Base-by-base conservation (phyloP, 35 echinoderm and acorn worm species). In the Ophiothrix spiculata region DNA sequence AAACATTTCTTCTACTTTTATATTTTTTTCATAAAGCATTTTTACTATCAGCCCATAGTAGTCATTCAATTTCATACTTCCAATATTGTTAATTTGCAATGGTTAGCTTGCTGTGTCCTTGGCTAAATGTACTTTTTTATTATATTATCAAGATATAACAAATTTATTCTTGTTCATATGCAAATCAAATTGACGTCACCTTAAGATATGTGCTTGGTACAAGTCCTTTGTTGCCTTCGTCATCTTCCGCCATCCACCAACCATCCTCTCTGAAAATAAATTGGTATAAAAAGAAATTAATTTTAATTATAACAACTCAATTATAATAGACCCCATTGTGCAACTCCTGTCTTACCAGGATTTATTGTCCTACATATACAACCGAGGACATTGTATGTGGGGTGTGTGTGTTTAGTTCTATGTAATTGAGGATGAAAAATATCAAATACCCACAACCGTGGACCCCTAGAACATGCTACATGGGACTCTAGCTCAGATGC, bases 231-330 rank as follows among this genome's bases (percentile, higher is more conserved):
- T 93, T 93, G 6, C 95, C 95, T 38, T 93, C 91, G 45, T 98
- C 95, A 94, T 98, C 95, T 75, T 93, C 95, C 32, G 89, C 87
- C 95, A 93, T 94, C 95, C 95, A 97, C 95, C 95, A 98, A n/a
- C 95, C 95, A 91, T 98, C 95, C 74, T 98, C 91, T 77, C 95
- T 98, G 79, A 37, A 54, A 38, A 81, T 40, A 78, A 75, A 25
- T 29, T n/a, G n/a, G n/a, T n/a, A n/a, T n/a, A n/a, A n/a, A n/a
- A n/a, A n/a, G n/a, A n/a, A n/a, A n/a, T n/a, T n/a, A n/a, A n/a
- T n/a, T n/a, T n/a, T n/a, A n/a, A n/a, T n/a, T n/a, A n/a, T n/a
- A n/a, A n/a, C n/a, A n/a, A n/a, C n/a, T n/a, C n/a, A n/a, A n/a
- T n/a, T n/a, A n/a, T n/a, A n/a, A n/a, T n/a, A n/a, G n/a, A n/a